These are phyloP conservation scores for Holothuria leucospilota DNA, from an alignment of 53 echinoderm and acorn worm species.

Conservation along the genomic window DNA sequence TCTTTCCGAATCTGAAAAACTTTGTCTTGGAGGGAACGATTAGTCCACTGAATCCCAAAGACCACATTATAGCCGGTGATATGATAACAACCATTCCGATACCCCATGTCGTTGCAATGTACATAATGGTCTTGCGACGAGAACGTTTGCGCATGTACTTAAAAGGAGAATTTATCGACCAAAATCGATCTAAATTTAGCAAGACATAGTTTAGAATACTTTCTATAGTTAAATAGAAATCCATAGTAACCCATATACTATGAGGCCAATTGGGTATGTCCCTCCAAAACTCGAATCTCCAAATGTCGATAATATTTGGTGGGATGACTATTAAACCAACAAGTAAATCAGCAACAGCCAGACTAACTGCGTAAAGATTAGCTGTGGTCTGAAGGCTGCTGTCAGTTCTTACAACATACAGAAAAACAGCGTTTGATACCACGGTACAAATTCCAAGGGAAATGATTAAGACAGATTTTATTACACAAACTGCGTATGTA, in stretches of 20 bases:
- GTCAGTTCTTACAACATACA: slow-evolving; percentile 81
- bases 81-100: slow-evolving; percentile 70
- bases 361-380: slow-evolving; percentile 82
- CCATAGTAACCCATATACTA: slow-evolving; percentile 82
- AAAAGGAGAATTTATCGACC: slow-evolving; percentile 97
- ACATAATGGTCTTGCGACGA: slow-evolving; percentile 75
- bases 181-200: slow-evolving; percentile 92
- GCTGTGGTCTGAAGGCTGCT: slow-evolving; percentile 82
- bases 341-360: slow-evolving; percentile 85
- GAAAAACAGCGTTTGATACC: slow-evolving; percentile 77
- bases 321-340: slow-evolving; percentile 89
- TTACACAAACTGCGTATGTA: not conserved
- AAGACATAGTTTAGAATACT: slow-evolving; percentile 92
- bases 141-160: slow-evolving; percentile 95
- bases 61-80: slow-evolving; percentile 80
- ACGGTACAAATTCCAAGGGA: slow-evolving; percentile 67
- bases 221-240: slow-evolving; percentile 84
- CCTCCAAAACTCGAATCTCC: slow-evolving; percentile 62
- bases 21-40: slow-evolving; percentile 77
- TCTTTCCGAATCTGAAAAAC: slow-evolving; percentile 73
- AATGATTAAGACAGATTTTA: slow-evolving; percentile 64
- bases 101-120: slow-evolving; percentile 84
- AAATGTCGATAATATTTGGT: slow-evolving; percentile 74
- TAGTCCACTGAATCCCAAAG: slow-evolving; percentile 66
- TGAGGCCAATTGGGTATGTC: slow-evolving; percentile 58